These are phyloP conservation scores for Cryptus armator DNA, from an alignment of 2,888 invertebrate species.

Conservation along the genomic window DNA sequence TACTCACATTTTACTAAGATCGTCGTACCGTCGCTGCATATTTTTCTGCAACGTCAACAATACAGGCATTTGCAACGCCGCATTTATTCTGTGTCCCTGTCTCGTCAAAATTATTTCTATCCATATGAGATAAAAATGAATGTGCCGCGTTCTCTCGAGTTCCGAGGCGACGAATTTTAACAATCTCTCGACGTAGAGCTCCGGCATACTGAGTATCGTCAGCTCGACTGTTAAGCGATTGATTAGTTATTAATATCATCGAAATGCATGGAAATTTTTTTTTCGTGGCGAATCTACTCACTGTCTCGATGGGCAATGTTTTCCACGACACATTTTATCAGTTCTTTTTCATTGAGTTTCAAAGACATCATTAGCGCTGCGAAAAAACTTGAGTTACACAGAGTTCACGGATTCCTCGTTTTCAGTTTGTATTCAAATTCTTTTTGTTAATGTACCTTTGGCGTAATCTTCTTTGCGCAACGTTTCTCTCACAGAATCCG, in stretches of 20 bases:
- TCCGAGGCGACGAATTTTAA: conserved; percentile 90
- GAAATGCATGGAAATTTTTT: neutral
- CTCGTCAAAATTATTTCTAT: conserved; percentile 89
- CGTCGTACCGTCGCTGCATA: conserved; percentile 92
- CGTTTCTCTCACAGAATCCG: conserved; percentile 88
- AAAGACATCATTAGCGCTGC: conserved; percentile 93
- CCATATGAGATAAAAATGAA: conserved; percentile 96
- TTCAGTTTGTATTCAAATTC: too few species aligned
- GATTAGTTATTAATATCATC: conserved; percentile 32
- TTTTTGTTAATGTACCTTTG: conserved; percentile 84
- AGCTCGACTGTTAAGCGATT: conserved; percentile 89
- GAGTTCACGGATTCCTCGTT: neutral
- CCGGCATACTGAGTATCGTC: conserved; percentile 89
- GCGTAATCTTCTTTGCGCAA: conserved; percentile 88
- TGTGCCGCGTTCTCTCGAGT: conserved; percentile 92
- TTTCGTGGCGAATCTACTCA: conserved; percentile 85
- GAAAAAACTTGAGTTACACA: conserved; percentile 39
- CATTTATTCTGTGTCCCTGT: conserved; percentile 87
- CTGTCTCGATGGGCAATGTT: conserved; percentile 91
- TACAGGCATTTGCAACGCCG: conserved; percentile 88
- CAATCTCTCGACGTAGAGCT: conserved; percentile 91
- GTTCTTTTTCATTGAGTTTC: conserved; percentile 92
- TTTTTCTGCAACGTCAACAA: conserved; percentile 92
- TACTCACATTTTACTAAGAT: conserved; percentile 94
- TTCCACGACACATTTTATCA: conserved; percentile 94